A percentile compares a stretch with the other conserved stretches of the same genome.
Conservation (phyloP, 2,888 invertebrate genomes). For the Xestobium rufovillosum region DNA sequence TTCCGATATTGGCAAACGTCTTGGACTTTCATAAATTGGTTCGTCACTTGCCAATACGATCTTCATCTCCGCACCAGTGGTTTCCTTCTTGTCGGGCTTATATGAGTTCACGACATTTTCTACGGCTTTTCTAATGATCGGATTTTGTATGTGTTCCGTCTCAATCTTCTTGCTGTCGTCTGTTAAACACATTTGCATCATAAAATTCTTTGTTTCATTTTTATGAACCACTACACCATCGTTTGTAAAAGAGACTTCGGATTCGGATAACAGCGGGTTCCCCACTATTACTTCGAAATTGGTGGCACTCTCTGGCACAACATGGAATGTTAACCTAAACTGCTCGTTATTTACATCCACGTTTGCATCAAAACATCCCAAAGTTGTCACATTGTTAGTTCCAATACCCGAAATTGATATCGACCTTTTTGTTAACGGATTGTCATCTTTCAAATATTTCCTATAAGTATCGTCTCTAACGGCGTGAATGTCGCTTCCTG, state of each 20-base stretch:
- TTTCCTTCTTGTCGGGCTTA: conserved; percentile 2
- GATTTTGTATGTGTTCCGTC: conserved; percentile 4
- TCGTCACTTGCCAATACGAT: no score
- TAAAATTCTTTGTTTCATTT: conserved; percentile 14
- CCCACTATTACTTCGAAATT: conserved; percentile 14
- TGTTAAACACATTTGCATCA: conserved; percentile 17
- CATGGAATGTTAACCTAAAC: conserved; percentile 14
- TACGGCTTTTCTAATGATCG: no score
- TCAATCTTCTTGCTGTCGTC: conserved; percentile 6
- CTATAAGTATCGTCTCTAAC: conserved; percentile 19
- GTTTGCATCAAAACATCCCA: conserved; percentile 16
- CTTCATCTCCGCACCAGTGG: not conserved
- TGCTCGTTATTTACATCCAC: conserved; percentile 17
- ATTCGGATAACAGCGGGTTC: conserved; percentile 14
- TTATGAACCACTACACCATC: no score
- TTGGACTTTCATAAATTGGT: conserved; percentile 23
- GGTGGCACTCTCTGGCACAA: conserved; percentile 16
- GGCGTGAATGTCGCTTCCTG: conserved; percentile 18
- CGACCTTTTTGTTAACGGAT: conserved; percentile 9
- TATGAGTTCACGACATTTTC: no score
- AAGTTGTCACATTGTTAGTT: conserved; percentile 15
- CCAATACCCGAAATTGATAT: conserved; percentile 16
- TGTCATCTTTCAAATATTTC: no score
- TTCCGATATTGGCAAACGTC: conserved; percentile 30
- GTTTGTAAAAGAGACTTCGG: conserved; percentile 15